A percentile compares a stretch with the other conserved stretches of the same genome.
phyloP scores from a whole-genome alignment of 2,113 vertebrate genomes.

The Mellivora capensis region DNA sequence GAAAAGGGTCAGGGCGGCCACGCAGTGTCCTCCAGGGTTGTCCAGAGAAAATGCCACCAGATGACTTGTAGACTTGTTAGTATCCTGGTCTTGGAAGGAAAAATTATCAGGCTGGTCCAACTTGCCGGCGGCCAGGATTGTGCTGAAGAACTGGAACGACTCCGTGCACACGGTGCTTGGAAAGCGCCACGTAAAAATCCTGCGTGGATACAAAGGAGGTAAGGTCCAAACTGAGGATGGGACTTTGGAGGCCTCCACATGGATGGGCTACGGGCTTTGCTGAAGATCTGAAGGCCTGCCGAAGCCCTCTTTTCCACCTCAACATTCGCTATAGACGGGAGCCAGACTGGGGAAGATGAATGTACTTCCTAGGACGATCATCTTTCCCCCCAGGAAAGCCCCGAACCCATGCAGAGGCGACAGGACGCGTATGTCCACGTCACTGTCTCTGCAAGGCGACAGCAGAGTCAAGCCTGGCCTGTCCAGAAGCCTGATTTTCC shows the following conservation, averaged over 20 bases:
- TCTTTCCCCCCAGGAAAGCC: neutral
- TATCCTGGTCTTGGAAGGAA: conserved; percentile 84
- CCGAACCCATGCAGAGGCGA: neutral
- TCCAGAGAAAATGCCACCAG: conserved; percentile 88
- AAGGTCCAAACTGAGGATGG: neutral
- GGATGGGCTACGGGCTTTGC: accelerated
- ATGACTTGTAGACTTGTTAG: conserved; percentile 57
- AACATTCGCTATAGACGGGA: neutral
- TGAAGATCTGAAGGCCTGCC: too few relatives aligned
- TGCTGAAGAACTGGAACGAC: conserved; percentile 86
- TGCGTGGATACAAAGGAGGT: conserved; percentile 61
- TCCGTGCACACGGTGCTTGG: conserved; percentile 89
- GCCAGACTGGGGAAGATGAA: neutral
- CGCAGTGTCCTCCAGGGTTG: conserved; percentile 89
- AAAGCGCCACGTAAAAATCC: conserved; percentile 94
- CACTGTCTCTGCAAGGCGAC: neutral
- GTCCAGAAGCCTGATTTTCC: neutral
- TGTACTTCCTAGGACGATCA: too few relatives aligned
- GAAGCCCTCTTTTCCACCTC: neutral
- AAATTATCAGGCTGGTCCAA: conserved; percentile 77
- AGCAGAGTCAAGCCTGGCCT: neutral
- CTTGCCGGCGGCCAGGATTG: conserved; percentile 76
- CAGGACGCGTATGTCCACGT: accelerated
- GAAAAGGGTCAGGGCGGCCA: conserved; percentile 86
- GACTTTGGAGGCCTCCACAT: accelerated